Evolutionary conservation across 2,113 vertebrate genomes (phyloP).

Genomic region (Salvelinus sp.): DNA sequence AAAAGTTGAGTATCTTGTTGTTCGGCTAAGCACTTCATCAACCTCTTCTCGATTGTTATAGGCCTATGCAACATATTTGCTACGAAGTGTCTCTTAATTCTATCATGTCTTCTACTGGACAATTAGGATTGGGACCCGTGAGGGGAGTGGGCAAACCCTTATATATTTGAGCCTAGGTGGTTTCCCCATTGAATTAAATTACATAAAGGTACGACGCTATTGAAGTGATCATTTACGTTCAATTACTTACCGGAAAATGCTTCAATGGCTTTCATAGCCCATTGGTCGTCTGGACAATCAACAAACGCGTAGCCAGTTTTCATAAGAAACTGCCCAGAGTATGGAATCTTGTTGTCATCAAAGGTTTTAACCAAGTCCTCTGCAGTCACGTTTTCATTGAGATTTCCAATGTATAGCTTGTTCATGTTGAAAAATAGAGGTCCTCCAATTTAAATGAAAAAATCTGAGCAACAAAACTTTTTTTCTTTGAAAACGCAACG

Average conservation of each 20-base stretch:
- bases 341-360: constrained; percentile 89
- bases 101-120: background rate
- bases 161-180: background rate
- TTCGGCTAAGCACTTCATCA: constrained; percentile 25
- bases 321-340: constrained; percentile 89
- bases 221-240: constrained; percentile 18
- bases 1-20: constrained; percentile 66
- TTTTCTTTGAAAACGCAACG: constrained; percentile 44
- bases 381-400: constrained; percentile 88
- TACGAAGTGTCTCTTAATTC: background rate
- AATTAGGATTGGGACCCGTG: background rate
- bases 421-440: constrained; percentile 80
- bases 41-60: constrained; percentile 2
- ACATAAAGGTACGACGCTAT: constrained; percentile 16
- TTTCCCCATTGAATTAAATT: constrained; percentile 48
- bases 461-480: constrained; percentile 52
- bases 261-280: constrained; percentile 95
- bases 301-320: constrained; percentile 94
- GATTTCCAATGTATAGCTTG: constrained; percentile 95
- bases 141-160: constrained; percentile 7
- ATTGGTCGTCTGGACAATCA: constrained; percentile 92
- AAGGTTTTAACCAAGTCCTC: constrained; percentile 91
- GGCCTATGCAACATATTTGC: constrained; percentile 17
- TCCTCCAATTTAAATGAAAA: constrained; percentile 37
- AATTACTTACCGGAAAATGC: constrained; percentile 87